These are phyloP conservation scores for Heterodera filipjevi DNA, from an alignment of 2,888 invertebrate species.

Conservation along the genomic window DNA sequence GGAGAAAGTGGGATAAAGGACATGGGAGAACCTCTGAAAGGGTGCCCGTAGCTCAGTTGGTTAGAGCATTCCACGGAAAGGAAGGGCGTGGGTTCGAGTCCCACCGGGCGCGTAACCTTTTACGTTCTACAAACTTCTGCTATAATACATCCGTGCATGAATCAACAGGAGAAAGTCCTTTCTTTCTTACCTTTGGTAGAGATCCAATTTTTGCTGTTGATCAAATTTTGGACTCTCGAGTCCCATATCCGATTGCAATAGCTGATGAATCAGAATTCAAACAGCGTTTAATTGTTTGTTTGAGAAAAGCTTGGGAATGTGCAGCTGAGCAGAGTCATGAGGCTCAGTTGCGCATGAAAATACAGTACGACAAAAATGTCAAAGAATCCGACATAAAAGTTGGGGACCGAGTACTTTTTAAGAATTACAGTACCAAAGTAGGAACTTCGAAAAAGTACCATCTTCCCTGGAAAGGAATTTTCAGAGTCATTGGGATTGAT, in stretches of 20 bases:
- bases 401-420: neutral
- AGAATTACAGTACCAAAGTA: neutral
- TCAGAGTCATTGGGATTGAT: neutral
- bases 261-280: neutral
- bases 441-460: neutral
- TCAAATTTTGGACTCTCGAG: conserved; percentile 20
- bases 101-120: no score
- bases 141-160: conserved; percentile 40
- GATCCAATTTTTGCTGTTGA: conserved; percentile 36
- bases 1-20: no score
- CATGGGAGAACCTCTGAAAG: no score
- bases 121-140: neutral
- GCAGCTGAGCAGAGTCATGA: neutral
- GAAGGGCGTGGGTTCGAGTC: no score
- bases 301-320: conserved; percentile 21
- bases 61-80: no score
- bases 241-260: neutral
- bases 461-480: neutral
- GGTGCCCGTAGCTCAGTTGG: no score
- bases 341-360: neutral
- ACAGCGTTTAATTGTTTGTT: neutral
- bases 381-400: neutral
- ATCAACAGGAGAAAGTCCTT: conserved; percentile 35
- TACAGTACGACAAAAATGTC: neutral
- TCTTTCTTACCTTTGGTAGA: conserved; percentile 34